These are phyloP conservation scores for Siniperca undulata DNA, from an alignment of 2,797 vertebrate species.

Conservation along the genomic window DNA sequence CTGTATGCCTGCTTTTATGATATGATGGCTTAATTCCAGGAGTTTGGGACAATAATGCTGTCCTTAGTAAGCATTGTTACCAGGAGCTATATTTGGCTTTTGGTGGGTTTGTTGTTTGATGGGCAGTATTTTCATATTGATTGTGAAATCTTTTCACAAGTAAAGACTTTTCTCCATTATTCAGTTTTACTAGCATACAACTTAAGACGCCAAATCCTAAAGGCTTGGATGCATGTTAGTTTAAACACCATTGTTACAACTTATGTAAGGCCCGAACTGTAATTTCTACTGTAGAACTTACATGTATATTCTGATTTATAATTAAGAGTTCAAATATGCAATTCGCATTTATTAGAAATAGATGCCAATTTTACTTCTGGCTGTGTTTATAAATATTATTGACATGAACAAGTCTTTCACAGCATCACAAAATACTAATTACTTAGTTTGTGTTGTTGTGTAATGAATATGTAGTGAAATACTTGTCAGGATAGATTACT, in stretches of 20 bases:
- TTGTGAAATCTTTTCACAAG: conserved; percentile 1
- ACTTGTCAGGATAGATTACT: background rate
- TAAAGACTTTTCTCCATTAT: background rate
- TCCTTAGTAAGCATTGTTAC: background rate
- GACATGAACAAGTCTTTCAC: background rate
- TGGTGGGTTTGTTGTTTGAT: background rate
- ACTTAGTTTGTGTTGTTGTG: background rate
- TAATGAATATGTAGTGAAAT: background rate
- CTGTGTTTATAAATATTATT: conserved; percentile 1
- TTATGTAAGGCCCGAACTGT: background rate
- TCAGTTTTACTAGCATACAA: background rate
- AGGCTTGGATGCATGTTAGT: background rate
- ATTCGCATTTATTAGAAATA: background rate
- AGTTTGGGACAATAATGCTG: background rate
- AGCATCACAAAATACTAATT: background rate
- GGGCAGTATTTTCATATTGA: background rate
- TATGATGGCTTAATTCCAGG: conserved; percentile 4
- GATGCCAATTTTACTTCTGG: background rate
- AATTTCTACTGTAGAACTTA: background rate
- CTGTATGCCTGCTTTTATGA: conserved; percentile 9
- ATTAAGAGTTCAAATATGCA: background rate
- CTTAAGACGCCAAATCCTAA: background rate
- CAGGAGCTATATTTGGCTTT: background rate
- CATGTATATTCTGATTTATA: background rate
- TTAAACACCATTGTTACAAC: background rate